These are phyloP conservation scores for Lota lota DNA, from an alignment of 2,113 vertebrate species.

Conservation along the genomic window DNA sequence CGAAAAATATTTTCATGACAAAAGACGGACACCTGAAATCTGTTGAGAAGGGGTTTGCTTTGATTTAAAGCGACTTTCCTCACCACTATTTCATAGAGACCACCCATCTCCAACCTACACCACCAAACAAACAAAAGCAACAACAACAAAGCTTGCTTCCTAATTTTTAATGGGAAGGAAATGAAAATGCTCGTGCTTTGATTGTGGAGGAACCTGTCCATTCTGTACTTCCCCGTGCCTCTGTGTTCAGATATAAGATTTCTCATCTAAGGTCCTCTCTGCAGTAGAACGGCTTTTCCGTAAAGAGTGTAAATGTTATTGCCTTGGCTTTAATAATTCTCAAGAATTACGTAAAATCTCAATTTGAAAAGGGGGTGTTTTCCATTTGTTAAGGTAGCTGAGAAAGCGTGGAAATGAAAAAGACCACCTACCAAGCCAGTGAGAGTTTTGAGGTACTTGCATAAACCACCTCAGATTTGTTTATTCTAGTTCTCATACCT, in stretches of 20 bases:
- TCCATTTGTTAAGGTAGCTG: too few species aligned
- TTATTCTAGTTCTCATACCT: too few species aligned
- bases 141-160: conserved; percentile 49
- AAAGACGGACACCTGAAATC: neutral
- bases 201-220: conserved; percentile 56
- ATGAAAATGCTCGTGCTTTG: conserved; percentile 61
- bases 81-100: neutral
- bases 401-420: too few species aligned
- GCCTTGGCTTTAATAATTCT: neutral
- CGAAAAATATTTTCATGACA: neutral
- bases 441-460: too few species aligned
- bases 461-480: too few species aligned
- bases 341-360: too few species aligned
- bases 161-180: conserved; percentile 55
- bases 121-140: conserved; percentile 3
- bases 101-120: conserved; percentile 29
- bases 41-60: conserved; percentile 1
- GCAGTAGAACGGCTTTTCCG: conserved; percentile 32
- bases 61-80: conserved; percentile 14
- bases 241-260: conserved; percentile 53
- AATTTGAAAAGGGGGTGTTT: too few species aligned
- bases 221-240: conserved; percentile 50
- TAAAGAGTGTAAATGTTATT: neutral
- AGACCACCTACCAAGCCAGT: too few species aligned
- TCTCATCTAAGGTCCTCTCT: conserved; percentile 37